phyloP scores from a whole-genome alignment of 2,113 vertebrate species.

The Paraplagusia blochii region DNA sequence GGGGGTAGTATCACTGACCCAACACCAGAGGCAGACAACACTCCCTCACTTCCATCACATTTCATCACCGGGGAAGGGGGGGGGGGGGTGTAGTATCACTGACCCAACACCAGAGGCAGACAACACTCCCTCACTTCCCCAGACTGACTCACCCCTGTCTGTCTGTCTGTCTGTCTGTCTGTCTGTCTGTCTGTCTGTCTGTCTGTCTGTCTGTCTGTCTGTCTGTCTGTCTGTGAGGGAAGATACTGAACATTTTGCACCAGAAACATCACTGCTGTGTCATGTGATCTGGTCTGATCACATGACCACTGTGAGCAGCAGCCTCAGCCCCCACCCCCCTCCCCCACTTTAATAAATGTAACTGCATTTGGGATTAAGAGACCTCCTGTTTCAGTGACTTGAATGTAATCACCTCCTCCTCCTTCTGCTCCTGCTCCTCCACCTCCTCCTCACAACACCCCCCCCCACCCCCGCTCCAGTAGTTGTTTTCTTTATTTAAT shows the following conservation, averaged over 20 bases:
- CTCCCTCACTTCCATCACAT: slow-evolving; percentile 49
- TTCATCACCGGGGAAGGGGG: slow-evolving; percentile 55
- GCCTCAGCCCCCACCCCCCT: not conserved
- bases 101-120: slow-evolving; percentile 24
- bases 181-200: not conserved
- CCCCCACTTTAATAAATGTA: slow-evolving; percentile 55
- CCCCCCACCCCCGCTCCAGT: slow-evolving; percentile 19
- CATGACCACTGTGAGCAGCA: no score
- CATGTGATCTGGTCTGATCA: no score
- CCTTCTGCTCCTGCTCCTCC: no score
- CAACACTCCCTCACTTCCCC: slow-evolving; percentile 14
- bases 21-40: slow-evolving; percentile 9
- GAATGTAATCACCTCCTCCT: slow-evolving; percentile 45
- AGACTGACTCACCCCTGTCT: slow-evolving; percentile 20
- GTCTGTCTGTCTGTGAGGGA: no score
- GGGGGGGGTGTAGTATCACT: slow-evolving; percentile 36
- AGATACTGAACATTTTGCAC: no score
- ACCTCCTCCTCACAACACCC: slow-evolving; percentile 14
- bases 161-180: slow-evolving; percentile 6
- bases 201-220: not conserved
- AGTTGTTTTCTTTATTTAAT: slow-evolving; percentile 62
- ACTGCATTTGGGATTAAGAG: slow-evolving; percentile 63
- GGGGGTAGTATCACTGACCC: slow-evolving; percentile 48
- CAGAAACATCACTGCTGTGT: no score
- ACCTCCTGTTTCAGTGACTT: slow-evolving; percentile 42